Evolutionary conservation across 1,140 invertebrate species (phyloP), one percentile per base, ranked within the genome.

Genomic region (Procambarus clarkii): DNA sequence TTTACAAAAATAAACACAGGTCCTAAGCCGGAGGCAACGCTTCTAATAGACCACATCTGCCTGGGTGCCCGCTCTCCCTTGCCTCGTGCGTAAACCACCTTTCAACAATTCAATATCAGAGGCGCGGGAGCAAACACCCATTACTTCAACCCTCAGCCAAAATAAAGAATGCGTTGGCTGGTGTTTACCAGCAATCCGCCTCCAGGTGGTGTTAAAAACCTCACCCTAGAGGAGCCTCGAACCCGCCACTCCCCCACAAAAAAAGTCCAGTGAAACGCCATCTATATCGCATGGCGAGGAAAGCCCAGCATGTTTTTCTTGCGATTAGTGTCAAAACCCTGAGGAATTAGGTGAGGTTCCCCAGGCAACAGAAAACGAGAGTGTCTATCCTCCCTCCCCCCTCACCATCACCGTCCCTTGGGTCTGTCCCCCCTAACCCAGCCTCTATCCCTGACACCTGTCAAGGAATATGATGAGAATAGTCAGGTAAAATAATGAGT

Each of bases 281-380:
- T 11, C 78, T 80, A 50, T 80, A 80, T 80, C 78, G 78, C 50
- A 11, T 7, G 45, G 24, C 24, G 78, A n/a, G 78, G 76, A 80
- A 80, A 80, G 78, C 48, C 50, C 45, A 80, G n/a, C 21, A 45
- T 80, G 78, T 80, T 80, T 80, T 80, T 80, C 78, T 46, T 15
- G 78, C 50, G 78, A 80, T 80, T 50, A 80, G 50, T 50, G 78
- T 80, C 78, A 80, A 45, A 9, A 80, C 15, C 3, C 44, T 48
- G 78, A 80, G 45, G 78, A 48, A 80, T 80, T 48, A 15, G 78
- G 34, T 9, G 78, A 44, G 44, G 21, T 21, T 8, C 2, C 8
- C 8, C 13, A 0, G 2, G 8, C 50, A 54, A 54, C 50, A 54
- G 50, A 54, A 54, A 54, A 54, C 50, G 50, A 54, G 50, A 54